These are phyloP conservation scores for Adelges cooleyi DNA, from an alignment of 1,140 invertebrate species.

Conservation along the genomic window DNA sequence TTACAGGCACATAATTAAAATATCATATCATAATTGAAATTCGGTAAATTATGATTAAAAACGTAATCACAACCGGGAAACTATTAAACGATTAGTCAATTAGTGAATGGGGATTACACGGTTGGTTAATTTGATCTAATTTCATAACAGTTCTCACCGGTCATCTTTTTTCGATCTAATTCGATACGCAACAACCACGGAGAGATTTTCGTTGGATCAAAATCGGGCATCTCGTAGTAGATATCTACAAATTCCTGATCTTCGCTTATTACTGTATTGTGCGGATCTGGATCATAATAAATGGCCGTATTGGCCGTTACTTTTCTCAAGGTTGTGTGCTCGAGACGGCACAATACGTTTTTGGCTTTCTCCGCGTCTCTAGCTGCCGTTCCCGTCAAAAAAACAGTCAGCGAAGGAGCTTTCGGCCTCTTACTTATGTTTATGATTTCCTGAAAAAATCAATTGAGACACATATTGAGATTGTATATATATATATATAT, in stretches of 20 bases:
- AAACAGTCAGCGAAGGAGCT: conserved; percentile 96
- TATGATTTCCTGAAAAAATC: conserved; percentile 88
- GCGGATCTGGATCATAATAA: conserved; percentile 98
- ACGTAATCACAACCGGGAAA: background rate
- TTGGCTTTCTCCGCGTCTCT: conserved; percentile 98
- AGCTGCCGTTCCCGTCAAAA: conserved; percentile 85
- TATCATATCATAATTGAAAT: background rate
- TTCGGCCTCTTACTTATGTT: conserved; percentile 99
- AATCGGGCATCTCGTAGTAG: conserved; percentile 99
- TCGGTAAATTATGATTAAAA: background rate
- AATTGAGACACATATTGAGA: too few relatives aligned
- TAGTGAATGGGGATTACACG: background rate
- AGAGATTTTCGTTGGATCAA: conserved; percentile 92
- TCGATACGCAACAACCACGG: conserved; percentile 98
- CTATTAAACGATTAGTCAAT: background rate
- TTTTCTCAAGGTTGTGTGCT: conserved; percentile 94
- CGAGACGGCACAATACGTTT: conserved; percentile 91
- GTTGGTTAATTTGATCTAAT: too few relatives aligned
- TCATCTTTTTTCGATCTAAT: conserved; percentile 96
- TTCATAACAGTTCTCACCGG: conserved; percentile 39
- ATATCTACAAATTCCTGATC: conserved; percentile 99
- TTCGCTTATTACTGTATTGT: conserved; percentile 94
- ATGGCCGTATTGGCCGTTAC: conserved; percentile 96
- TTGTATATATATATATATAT: too few relatives aligned
- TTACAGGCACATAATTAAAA: too few relatives aligned